Base-by-base conservation (phyloP, 2,888 invertebrate genomes). In the Philereme vetulata region DNA sequence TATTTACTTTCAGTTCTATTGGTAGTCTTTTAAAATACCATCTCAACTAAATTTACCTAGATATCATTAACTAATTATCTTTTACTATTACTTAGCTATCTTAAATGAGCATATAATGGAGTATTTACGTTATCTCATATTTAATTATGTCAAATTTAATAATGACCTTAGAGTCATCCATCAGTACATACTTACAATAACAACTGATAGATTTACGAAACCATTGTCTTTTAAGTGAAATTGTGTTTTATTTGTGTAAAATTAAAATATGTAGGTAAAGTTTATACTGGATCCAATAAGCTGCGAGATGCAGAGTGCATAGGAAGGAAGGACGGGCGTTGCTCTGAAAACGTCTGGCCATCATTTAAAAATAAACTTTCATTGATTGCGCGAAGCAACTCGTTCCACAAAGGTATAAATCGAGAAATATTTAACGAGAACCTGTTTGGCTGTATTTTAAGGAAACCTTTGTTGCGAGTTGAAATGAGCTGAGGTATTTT, bases 281-380 rank as follows among this genome's bases (percentile, higher is more conserved):
- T 51, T 47, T 43, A 8, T 35, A 51, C 47, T 47, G 48, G 43
- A 52, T 49, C 34, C 42, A 44, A 51, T 48, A 44, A 60, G 40
- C 45, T 59, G 51, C 35, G 47, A 36, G 57, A 74, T 71, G 72
- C 74, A 75, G 71, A 72, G 75, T 79, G 80, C 74, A 77, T 76
- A 74, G 79, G 76, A 80, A 78, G 81, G 84, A 88, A 90, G 88
- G 88, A 81, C 87, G 87, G 86, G 70, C 87, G 71, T 82, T 87
- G 85, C 81, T 83, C 86, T 77, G 74, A 60, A 56, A 62, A 65
- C 66, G 66, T 58, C 65, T 67, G 64, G 63, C 67, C 66, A 62
- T 62, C 69, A 62, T 69, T 70, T 72, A 74, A 72, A 74, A 75
- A 75, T 75, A 74, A 71, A 71, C 72, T 74, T 72, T 71, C 72